phyloP scores from a whole-genome alignment of 2,888 invertebrate genomes.

The Syrista parreyssii region DNA sequence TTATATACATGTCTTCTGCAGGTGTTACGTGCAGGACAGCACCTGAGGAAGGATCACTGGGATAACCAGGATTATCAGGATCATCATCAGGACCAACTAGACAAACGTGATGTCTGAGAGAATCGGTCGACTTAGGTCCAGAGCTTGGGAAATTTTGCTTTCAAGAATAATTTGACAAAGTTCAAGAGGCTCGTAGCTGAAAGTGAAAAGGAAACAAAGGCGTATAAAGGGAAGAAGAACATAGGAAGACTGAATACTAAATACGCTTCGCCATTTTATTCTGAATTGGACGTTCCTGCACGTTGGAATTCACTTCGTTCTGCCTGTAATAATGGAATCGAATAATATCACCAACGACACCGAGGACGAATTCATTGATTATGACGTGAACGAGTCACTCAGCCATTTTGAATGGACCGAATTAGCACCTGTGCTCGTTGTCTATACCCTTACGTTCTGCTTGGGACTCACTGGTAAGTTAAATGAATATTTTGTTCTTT shows the following conservation, averaged over 20 bases:
- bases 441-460: constrained; percentile 72
- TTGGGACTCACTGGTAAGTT: constrained; percentile 72
- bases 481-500: constrained; percentile 31
- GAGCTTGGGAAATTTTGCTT: neutral
- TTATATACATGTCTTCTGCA: neutral
- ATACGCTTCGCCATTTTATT: neutral
- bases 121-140: neutral
- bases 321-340: neutral
- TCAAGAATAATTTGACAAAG: neutral
- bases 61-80: neutral
- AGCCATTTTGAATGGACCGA: constrained; percentile 69
- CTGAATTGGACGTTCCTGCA: neutral
- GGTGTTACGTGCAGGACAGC: neutral
- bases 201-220: no score
- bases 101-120: neutral
- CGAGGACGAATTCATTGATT: constrained; percentile 60
- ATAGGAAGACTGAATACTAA: neutral
- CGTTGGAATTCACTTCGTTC: neutral
- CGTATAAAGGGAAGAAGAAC: neutral
- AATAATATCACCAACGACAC: constrained; percentile 36
- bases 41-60: neutral
- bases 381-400: constrained; percentile 68
- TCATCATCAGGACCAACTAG: neutral
- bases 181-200: neutral
- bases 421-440: constrained; percentile 69